Conservation (phyloP, 2,797 vertebrate species). For the Lemur catta region DNA sequence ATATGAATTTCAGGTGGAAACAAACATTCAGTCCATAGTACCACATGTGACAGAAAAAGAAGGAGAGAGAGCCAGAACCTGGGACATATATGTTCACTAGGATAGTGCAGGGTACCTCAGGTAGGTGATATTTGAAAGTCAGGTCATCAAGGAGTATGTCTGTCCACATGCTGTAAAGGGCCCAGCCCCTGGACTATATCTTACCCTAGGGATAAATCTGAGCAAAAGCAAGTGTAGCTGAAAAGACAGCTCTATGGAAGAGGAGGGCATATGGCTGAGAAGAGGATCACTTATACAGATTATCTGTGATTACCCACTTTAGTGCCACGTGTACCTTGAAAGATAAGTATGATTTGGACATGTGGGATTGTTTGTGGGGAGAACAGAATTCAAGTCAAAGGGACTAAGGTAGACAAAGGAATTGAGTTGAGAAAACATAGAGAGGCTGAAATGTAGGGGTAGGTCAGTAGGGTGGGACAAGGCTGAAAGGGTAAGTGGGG, state of each 20-base stretch:
- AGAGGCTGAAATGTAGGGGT: neutral
- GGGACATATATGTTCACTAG: neutral
- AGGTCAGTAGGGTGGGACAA: neutral
- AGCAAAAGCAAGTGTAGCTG: neutral
- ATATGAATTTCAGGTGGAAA: neutral
- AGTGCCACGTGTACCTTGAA: neutral
- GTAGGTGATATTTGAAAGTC: neutral
- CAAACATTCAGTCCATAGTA: neutral
- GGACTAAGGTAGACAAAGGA: neutral
- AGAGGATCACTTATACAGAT: neutral
- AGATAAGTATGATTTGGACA: neutral
- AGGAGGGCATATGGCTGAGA: neutral
- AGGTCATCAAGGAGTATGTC: neutral
- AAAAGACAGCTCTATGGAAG: neutral
- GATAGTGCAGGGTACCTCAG: neutral
- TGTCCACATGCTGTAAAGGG: neutral
- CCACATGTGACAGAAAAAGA: neutral
- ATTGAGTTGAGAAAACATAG: neutral
- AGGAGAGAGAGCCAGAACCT: neutral
- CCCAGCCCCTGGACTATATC: neutral
- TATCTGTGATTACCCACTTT: neutral
- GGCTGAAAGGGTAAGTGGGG: neutral
- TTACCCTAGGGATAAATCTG: neutral
- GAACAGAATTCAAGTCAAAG: slow-evolving; percentile 3
- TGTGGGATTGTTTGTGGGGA: neutral